These are phyloP conservation scores for Drosophila pallidifrons DNA, from an alignment of 1,140 invertebrate species.

Conservation along the genomic window DNA sequence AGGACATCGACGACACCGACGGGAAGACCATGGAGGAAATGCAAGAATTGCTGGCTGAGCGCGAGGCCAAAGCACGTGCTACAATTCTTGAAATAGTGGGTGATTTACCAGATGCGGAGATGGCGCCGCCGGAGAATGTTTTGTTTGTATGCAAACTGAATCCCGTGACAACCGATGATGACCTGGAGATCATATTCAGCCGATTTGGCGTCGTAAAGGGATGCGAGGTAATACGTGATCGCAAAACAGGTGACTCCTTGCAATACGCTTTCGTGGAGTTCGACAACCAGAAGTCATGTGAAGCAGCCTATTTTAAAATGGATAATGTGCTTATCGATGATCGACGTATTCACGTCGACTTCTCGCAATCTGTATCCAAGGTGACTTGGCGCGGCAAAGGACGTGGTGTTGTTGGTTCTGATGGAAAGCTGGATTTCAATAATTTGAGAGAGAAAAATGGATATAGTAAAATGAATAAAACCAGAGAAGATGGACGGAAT, in stretches of 20 bases:
- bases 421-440: conserved; percentile 69
- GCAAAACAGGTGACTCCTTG: conserved; percentile 96
- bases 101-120: conserved; percentile 98
- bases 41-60: conserved; percentile 94
- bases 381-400: conserved; percentile 95
- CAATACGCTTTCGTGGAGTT: conserved; percentile 99
- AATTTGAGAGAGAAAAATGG: conserved; percentile 60
- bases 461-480: conserved; percentile 11
- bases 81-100: conserved; percentile 99
- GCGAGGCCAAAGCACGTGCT: conserved; percentile 97
- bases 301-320: conserved; percentile 99
- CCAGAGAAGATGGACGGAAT: background rate
- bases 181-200: conserved; percentile 99
- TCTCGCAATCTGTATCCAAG: conserved; percentile 99
- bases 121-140: conserved; percentile 99
- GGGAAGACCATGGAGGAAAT: conserved; percentile 94
- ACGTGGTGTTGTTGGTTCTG: conserved; percentile 86
- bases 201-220: conserved; percentile 97
- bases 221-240: conserved; percentile 99
- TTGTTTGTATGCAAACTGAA: conserved; percentile 99
- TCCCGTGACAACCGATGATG: conserved; percentile 98
- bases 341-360: conserved; percentile 99
- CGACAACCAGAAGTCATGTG: conserved; percentile 96
- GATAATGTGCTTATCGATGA: conserved; percentile 99
- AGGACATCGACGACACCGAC: conserved; percentile 96